A percentile compares a stretch with the other conserved stretches of the same genome.
phyloP scores from a whole-genome alignment of 2,888 invertebrate genomes.

The Odontocolon sp. region DNA sequence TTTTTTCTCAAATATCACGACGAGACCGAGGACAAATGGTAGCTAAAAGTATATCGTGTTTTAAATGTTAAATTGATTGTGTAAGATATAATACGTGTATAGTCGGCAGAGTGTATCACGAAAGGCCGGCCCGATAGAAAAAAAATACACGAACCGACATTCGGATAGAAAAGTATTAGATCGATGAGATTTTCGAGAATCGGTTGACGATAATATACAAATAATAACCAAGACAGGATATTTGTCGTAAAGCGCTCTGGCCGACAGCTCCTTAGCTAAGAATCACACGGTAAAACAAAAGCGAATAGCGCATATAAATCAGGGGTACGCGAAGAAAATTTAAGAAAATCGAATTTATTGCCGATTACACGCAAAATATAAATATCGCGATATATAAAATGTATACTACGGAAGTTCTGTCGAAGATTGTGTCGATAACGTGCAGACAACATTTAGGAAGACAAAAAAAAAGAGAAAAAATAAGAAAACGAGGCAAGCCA shows the following conservation, averaged over 20 bases:
- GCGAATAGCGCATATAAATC: slow-evolving; percentile 16
- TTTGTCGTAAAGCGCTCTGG: slow-evolving; percentile 38
- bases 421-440: background rate
- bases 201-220: background rate
- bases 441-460: slow-evolving; percentile 14
- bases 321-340: slow-evolving; percentile 30
- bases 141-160: slow-evolving; percentile 14
- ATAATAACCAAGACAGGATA: background rate
- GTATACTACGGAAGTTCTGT: slow-evolving; percentile 25
- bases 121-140: slow-evolving; percentile 12
- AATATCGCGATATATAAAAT: slow-evolving; percentile 11
- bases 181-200: slow-evolving; percentile 2
- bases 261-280: slow-evolving; percentile 17
- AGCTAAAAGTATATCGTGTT: slow-evolving; percentile 24
- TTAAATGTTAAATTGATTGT: slow-evolving; percentile 31
- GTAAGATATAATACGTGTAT: slow-evolving; percentile 31
- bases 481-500: slow-evolving; percentile 25
- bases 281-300: background rate
- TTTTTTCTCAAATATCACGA: too few species aligned
- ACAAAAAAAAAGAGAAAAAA: slow-evolving; percentile 25
- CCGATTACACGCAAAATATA: slow-evolving; percentile 29
- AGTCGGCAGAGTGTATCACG: background rate
- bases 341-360: slow-evolving; percentile 58
- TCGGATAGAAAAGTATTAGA: slow-evolving; percentile 17
- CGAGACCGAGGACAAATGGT: background rate